Conservation (phyloP, 2,888 invertebrate genomes). For the Argyresthia goedartella region DNA sequence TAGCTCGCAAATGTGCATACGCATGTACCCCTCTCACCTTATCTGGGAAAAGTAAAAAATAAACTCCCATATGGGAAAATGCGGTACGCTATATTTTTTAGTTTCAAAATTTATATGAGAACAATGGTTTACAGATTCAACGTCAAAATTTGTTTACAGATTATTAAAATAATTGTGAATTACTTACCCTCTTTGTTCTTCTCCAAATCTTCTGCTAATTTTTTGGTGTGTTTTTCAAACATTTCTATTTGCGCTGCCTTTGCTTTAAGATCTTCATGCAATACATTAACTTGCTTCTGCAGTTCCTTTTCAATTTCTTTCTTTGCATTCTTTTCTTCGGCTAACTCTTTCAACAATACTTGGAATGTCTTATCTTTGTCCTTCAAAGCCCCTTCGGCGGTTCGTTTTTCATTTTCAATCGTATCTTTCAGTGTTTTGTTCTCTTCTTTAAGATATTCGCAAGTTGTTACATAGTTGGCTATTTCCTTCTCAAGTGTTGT, state of each 20-base stretch:
- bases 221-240: background rate
- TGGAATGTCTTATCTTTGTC: constrained; percentile 5
- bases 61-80: too few relatives aligned
- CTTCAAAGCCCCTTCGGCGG: background rate
- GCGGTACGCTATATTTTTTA: too few relatives aligned
- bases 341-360: constrained; percentile 12
- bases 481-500: constrained; percentile 26
- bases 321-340: constrained; percentile 4
- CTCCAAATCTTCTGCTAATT: constrained; percentile 10
- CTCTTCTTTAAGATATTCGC: background rate
- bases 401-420: constrained; percentile 6
- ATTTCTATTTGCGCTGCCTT: background rate
- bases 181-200: constrained; percentile 26
- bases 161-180: background rate
- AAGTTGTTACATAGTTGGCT: background rate
- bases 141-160: background rate
- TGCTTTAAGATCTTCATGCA: background rate
- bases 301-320: background rate
- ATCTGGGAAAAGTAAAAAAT: too few relatives aligned
- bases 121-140: too few relatives aligned
- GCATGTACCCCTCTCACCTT: too few relatives aligned
- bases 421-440: constrained; percentile 7
- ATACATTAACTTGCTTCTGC: background rate
- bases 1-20: too few relatives aligned
- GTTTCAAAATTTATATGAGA: too few relatives aligned